These are phyloP conservation scores for Synanthedon andrenaeformis DNA, from an alignment of 2,888 invertebrate genomes.

Conservation along the genomic window DNA sequence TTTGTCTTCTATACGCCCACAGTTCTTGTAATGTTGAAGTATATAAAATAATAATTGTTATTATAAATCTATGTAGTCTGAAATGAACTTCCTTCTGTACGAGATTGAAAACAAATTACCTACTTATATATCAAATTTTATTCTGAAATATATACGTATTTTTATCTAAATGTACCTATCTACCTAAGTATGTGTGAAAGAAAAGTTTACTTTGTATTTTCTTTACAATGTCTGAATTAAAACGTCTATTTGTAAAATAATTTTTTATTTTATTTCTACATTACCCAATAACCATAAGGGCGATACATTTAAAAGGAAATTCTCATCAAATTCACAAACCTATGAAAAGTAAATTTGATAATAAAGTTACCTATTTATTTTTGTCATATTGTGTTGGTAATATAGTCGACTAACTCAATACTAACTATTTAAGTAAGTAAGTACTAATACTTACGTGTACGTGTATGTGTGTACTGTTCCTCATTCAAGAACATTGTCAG, in stretches of 20 bases:
- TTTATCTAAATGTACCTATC: constrained; percentile 58
- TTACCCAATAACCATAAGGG: no score
- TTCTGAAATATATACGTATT: constrained; percentile 56
- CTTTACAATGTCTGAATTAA: constrained; percentile 65
- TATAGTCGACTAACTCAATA: no score
- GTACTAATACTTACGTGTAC: no score
- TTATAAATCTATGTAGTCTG: not conserved
- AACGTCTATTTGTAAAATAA: constrained; percentile 55
- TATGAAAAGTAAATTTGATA: no score
- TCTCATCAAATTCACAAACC: no score
- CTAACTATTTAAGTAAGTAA: no score
- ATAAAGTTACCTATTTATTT: no score
- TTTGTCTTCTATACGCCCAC: constrained; percentile 1
- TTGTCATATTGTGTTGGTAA: no score
- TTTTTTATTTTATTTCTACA: constrained; percentile 24
- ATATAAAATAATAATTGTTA: constrained; percentile 12
- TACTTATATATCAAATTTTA: constrained; percentile 45
- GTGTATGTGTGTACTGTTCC: no score
- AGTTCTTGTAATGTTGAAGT: constrained; percentile 15
- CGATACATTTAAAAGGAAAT: no score
- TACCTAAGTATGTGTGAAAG: constrained; percentile 46
- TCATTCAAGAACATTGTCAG: no score
- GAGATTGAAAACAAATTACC: not conserved
- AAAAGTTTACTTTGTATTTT: constrained; percentile 59
- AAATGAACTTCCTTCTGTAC: not conserved